phyloP scores from a whole-genome alignment of 1,140 invertebrate genomes.

The Drosophila nasuta region DNA sequence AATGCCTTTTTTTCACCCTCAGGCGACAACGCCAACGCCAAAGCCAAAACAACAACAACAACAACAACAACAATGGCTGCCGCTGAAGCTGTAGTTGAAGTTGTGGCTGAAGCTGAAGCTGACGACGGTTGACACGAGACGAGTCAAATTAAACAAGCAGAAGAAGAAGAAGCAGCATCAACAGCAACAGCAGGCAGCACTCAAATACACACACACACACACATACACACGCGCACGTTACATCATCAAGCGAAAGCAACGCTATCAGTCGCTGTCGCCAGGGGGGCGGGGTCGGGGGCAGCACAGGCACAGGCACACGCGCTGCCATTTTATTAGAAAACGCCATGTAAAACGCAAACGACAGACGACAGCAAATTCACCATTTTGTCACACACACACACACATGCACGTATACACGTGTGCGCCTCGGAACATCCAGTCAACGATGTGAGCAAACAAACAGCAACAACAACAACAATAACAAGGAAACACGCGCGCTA shows the following conservation, averaged over 20 bases:
- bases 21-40: conserved; percentile 80
- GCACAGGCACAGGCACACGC: conserved; percentile 38
- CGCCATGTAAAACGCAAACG: conserved; percentile 68
- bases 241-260: conserved; percentile 20
- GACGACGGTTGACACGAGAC: conserved; percentile 76
- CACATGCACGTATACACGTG: conserved; percentile 10
- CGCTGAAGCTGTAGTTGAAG: conserved; percentile 17
- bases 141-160: conserved; percentile 65
- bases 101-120: too few species aligned
- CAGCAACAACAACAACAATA: conserved; percentile 23
- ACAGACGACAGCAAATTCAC: conserved; percentile 62
- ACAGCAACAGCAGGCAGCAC: neutral
- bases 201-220: conserved; percentile 13
- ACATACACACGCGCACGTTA: conserved; percentile 31
- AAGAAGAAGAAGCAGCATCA: neutral
- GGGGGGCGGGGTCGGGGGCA: neutral
- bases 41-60: conserved; percentile 45
- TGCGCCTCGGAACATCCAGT: conserved; percentile 43
- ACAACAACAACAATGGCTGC: conserved; percentile 61
- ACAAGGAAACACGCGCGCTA: conserved; percentile 16
- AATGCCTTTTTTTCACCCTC: conserved; percentile 81
- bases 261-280: conserved; percentile 10
- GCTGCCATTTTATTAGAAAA: conserved; percentile 82
- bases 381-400: conserved; percentile 69
- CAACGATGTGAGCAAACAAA: conserved; percentile 54